These are phyloP conservation scores for Chouioia cunea DNA, from an alignment of 2,888 invertebrate species.

Conservation along the genomic window DNA sequence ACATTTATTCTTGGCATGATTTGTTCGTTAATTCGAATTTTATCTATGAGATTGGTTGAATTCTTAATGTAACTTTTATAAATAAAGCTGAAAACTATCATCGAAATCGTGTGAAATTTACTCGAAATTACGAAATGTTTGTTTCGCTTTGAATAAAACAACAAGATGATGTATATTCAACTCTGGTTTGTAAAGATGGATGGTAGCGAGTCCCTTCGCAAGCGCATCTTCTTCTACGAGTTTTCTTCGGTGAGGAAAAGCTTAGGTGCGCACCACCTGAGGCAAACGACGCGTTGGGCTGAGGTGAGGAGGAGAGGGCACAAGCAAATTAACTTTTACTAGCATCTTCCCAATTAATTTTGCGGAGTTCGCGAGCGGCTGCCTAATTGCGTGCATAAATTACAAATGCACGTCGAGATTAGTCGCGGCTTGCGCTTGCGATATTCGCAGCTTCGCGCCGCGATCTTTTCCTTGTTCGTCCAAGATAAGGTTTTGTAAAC, in stretches of 20 bases:
- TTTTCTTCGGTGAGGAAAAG: constrained; percentile 32
- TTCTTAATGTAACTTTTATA: too few species aligned
- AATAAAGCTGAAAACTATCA: too few species aligned
- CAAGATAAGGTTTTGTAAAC: constrained; percentile 5
- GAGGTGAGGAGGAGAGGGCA: too few species aligned
- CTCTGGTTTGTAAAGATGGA: background rate
- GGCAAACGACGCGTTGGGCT: constrained; percentile 57
- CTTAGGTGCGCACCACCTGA: constrained; percentile 59
- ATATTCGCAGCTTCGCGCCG: background rate
- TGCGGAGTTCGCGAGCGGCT: constrained; percentile 55
- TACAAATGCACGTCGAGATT: constrained; percentile 54
- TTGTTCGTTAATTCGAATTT: too few species aligned
- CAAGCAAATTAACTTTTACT: constrained; percentile 67
- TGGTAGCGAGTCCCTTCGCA: background rate
- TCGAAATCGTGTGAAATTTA: too few species aligned
- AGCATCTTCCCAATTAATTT: constrained; percentile 66
- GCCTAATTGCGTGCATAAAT: constrained; percentile 65
- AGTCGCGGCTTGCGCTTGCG: constrained; percentile 26
- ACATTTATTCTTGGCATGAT: too few species aligned
- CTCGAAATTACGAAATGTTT: too few species aligned
- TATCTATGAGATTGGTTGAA: too few species aligned
- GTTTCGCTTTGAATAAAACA: too few species aligned
- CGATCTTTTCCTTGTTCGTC: background rate
- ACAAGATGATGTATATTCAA: too few species aligned
- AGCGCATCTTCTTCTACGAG: constrained; percentile 44